A percentile compares a stretch with the other conserved stretches of the same genome.
Evolutionary conservation across 2,113 vertebrate species (phyloP).

Genomic region (Sciurus niger): DNA sequence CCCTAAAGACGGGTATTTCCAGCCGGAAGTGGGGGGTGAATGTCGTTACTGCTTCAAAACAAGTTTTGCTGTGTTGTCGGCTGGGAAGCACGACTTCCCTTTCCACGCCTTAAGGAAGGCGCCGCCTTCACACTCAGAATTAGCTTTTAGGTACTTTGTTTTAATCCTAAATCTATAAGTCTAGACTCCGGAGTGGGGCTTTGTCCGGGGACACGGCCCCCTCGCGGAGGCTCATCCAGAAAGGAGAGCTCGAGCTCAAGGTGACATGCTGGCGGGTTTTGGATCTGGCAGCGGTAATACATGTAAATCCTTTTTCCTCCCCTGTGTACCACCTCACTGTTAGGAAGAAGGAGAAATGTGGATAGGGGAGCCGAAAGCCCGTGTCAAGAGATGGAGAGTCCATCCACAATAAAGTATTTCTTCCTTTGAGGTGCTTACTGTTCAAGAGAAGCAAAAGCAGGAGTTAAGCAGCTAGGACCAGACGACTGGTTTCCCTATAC

Average conservation of each 20-base stretch:
- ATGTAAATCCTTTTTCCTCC: background rate
- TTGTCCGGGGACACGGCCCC: accelerated
- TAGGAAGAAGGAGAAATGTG: background rate
- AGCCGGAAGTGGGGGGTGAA: background rate
- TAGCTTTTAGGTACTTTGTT: background rate
- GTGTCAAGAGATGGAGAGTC: background rate
- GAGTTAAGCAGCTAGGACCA: background rate
- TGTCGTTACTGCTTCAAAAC: accelerated
- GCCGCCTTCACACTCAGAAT: background rate
- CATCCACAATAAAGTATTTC: background rate
- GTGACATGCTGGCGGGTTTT: background rate
- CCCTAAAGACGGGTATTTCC: accelerated
- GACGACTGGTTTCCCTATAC: accelerated
- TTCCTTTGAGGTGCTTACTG: background rate
- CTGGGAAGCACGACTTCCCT: background rate
- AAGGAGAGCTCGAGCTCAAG: background rate
- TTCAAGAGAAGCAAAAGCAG: background rate
- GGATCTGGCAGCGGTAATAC: too few relatives aligned
- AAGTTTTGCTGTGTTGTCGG: accelerated
- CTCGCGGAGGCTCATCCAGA: too few relatives aligned
- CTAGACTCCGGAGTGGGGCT: background rate
- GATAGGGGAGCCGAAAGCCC: background rate
- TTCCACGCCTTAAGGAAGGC: background rate
- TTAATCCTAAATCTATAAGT: too few relatives aligned
- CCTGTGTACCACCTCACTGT: background rate